Percentiles rank a stretch among this genome's conserved stretches.
These are phyloP conservation scores for Ophion obscuratus DNA, from an alignment of 2,888 invertebrate species.

Conservation along the genomic window DNA sequence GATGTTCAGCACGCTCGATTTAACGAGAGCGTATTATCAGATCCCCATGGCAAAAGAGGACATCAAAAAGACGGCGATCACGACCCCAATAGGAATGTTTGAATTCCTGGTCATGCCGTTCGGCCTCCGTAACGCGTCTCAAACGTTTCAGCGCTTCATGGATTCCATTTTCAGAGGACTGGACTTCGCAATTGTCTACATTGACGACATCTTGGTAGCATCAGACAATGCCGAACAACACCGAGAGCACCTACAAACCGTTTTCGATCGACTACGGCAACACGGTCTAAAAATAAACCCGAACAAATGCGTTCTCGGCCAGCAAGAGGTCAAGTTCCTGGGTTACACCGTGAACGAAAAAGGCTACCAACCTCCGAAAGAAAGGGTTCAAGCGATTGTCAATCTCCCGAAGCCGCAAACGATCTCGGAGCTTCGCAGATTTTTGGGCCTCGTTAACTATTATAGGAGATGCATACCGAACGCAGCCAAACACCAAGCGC, in stretches of 20 bases:
- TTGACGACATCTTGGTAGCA: too few species aligned
- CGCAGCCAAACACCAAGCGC: background rate
- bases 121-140: background rate
- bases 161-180: background rate
- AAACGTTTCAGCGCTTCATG: background rate
- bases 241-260: too few species aligned
- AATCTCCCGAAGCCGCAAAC: background rate
- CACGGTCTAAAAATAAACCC: background rate
- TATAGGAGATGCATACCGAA: constrained; percentile 1
- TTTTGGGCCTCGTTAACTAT: background rate
- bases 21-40: too few species aligned
- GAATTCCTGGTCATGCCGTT: background rate
- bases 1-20: too few species aligned
- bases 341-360: background rate
- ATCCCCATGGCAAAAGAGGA: too few species aligned
- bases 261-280: too few species aligned
- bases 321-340: background rate
- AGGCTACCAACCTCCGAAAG: background rate
- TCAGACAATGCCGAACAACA: too few species aligned
- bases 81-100: constrained; percentile 1
- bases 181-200: too few species aligned
- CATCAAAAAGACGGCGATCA: constrained; percentile 21
- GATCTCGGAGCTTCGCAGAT: background rate
- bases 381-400: background rate
- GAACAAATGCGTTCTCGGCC: background rate